A percentile compares a stretch with the other conserved stretches of the same genome.
These are phyloP conservation scores for Drosophila bocki DNA, from an alignment of 1,140 invertebrate genomes.

Conservation along the genomic window DNA sequence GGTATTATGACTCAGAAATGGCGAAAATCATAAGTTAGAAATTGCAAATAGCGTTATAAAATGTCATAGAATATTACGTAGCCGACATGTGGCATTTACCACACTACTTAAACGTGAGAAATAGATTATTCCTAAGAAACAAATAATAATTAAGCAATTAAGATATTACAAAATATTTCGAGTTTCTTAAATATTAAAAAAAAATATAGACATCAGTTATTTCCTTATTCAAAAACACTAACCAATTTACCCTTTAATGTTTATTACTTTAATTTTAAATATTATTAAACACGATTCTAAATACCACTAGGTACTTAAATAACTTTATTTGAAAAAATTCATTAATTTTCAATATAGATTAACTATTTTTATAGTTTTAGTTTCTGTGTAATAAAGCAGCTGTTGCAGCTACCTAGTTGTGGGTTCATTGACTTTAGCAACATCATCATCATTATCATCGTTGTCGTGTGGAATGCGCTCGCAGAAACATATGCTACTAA, in stretches of 20 bases:
- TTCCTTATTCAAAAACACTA: rapidly evolving
- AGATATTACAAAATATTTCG: background rate
- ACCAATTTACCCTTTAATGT: background rate
- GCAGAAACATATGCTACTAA: constrained; percentile 65
- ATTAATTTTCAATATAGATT: background rate
- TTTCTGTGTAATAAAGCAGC: background rate
- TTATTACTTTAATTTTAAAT: background rate
- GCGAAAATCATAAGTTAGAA: background rate
- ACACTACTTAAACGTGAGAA: background rate
- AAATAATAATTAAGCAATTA: background rate
- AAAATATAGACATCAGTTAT: background rate
- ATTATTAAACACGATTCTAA: too few species aligned
- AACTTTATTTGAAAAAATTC: background rate
- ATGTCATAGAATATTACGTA: background rate
- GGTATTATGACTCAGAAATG: background rate
- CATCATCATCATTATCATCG: background rate
- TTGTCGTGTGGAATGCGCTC: constrained; percentile 22
- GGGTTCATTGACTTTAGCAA: constrained; percentile 37
- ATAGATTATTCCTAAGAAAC: background rate
- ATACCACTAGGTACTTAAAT: background rate
- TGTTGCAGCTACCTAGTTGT: background rate
- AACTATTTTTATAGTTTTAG: background rate
- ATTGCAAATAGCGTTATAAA: background rate
- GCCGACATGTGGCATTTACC: background rate
- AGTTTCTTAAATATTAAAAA: background rate